These are phyloP conservation scores for Rhaphigaster nebulosa DNA, from an alignment of 2,888 invertebrate species.

Conservation along the genomic window DNA sequence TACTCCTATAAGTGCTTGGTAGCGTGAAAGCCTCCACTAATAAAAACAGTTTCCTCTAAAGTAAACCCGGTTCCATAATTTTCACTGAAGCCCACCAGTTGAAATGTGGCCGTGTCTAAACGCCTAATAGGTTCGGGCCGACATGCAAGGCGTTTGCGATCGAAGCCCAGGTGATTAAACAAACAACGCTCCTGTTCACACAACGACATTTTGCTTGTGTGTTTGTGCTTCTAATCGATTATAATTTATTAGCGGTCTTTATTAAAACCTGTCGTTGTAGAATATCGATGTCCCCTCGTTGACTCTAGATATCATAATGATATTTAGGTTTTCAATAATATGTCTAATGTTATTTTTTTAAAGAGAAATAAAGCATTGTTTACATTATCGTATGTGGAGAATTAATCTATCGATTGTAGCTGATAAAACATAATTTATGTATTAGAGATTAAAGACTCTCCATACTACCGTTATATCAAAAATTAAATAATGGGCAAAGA, in stretches of 20 bases:
- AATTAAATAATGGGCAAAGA: no score
- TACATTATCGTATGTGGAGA: background rate
- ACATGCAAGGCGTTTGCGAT: background rate
- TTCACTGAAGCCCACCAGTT: constrained; percentile 22
- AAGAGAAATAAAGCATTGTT: background rate
- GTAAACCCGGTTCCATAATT: background rate
- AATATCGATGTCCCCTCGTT: background rate
- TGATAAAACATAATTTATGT: background rate
- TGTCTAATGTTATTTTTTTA: background rate
- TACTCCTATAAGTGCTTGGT: background rate
- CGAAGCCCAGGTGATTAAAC: background rate
- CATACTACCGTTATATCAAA: no score
- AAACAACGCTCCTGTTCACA: constrained; percentile 25
- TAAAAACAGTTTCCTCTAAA: background rate
- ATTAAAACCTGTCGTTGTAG: constrained; percentile 5
- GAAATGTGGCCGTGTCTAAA: background rate
- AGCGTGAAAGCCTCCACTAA: background rate
- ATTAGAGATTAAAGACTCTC: no score
- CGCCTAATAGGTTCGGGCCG: background rate
- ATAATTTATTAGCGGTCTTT: constrained; percentile 1
- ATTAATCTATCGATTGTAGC: background rate
- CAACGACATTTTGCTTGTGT: background rate
- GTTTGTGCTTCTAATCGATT: background rate
- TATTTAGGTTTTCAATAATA: background rate
- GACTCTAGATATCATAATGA: background rate